Evolutionary conservation across 2,113 vertebrate genomes (phyloP).

Genomic region (Callocephalon fimbriatum): DNA sequence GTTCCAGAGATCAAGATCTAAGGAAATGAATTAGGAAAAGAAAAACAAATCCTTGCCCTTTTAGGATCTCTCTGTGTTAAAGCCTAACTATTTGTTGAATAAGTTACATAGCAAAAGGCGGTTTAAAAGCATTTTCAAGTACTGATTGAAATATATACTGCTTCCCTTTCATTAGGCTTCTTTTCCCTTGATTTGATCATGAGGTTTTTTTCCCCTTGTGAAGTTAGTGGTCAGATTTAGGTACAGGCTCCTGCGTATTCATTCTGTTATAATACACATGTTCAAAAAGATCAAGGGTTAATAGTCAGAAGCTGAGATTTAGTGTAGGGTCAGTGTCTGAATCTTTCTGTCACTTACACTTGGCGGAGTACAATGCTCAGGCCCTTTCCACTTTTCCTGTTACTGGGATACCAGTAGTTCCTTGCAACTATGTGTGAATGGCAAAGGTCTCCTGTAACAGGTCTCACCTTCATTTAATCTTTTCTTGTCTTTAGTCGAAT

Average conservation of each 20-base stretch:
- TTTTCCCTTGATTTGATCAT: neutral
- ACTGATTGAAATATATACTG: neutral
- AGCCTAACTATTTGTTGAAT: neutral
- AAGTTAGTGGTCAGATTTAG: neutral
- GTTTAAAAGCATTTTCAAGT: neutral
- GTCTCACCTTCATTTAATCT: slow-evolving; percentile 7
- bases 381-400: neutral
- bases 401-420: neutral
- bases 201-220: fast-evolving
- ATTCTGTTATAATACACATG: fast-evolving
- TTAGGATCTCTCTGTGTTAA: neutral
- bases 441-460: neutral
- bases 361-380: neutral
- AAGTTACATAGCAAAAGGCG: neutral
- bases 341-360: neutral
- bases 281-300: neutral
- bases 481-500: neutral
- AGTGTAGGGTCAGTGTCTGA: neutral
- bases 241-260: neutral
- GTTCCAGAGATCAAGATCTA: neutral
- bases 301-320: neutral
- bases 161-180: neutral
- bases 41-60: neutral
- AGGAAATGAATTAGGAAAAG: neutral
- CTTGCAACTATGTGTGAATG: neutral